phyloP scores from a whole-genome alignment of 2,888 invertebrate genomes.

The Neelides folsomi region DNA sequence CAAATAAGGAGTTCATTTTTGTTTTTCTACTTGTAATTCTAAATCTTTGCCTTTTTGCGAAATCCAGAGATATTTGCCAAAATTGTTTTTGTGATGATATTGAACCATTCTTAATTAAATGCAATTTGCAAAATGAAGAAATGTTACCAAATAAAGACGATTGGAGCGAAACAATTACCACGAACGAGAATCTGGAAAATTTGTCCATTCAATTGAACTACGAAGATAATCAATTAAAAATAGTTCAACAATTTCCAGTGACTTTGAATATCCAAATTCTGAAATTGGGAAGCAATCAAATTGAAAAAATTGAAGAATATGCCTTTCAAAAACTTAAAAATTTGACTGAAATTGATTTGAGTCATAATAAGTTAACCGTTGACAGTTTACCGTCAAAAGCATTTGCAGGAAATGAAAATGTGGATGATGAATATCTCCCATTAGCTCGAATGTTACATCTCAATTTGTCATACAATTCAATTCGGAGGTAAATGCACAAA shows the following conservation, averaged over 20 bases:
- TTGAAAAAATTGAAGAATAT: conserved; percentile 15
- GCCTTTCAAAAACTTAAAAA: conserved; percentile 21
- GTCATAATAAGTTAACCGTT: conserved; percentile 17
- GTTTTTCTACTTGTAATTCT: too few species aligned
- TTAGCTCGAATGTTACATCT: conserved; percentile 17
- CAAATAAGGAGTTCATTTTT: too few species aligned
- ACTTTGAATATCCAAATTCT: conserved; percentile 12
- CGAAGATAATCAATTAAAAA: conserved; percentile 13
- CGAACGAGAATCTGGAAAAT: neutral
- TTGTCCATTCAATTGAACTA: conserved; percentile 14
- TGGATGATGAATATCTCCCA: conserved; percentile 16
- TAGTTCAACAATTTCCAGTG: conserved; percentile 12
- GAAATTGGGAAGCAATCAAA: conserved; percentile 14
- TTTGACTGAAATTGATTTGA: conserved; percentile 19
- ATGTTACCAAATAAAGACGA: neutral
- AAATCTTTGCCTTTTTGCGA: too few species aligned
- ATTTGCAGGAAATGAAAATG: conserved; percentile 21
- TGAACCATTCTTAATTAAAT: conserved; percentile 7
- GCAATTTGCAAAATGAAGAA: neutral
- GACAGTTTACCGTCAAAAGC: conserved; percentile 13
- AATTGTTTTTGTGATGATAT: conserved; percentile 8
- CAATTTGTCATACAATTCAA: conserved; percentile 18
- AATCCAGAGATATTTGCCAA: conserved; percentile 5
- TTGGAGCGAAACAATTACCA: conserved; percentile 14
- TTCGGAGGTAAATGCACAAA: too few species aligned